These are phyloP conservation scores for Acholoe squamosa DNA, from an alignment of 2,888 invertebrate species.

Conservation along the genomic window DNA sequence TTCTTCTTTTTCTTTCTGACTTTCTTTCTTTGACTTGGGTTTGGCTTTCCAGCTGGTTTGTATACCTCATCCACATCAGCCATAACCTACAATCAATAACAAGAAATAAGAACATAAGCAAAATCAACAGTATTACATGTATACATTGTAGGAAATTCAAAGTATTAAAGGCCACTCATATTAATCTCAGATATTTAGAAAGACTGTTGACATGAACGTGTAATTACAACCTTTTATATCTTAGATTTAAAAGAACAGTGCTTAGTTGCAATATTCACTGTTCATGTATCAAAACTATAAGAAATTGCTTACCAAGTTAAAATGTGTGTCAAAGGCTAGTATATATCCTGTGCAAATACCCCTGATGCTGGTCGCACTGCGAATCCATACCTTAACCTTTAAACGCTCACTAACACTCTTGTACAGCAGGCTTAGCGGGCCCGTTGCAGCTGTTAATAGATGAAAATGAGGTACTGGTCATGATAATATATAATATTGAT, in stretches of 20 bases:
- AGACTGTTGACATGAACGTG: too few relatives aligned
- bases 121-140: neutral
- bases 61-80: constrained; percentile 92
- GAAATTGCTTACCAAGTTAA: constrained; percentile 88
- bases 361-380: constrained; percentile 89
- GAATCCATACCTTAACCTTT: constrained; percentile 88
- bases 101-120: neutral
- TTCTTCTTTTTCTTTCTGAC: neutral
- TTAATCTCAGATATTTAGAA: too few relatives aligned
- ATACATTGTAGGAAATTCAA: neutral
- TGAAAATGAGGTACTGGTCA: neutral
- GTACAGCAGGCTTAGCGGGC: constrained; percentile 78
- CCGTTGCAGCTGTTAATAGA: constrained; percentile 63
- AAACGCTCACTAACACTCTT: constrained; percentile 76
- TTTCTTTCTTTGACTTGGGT: neutral
- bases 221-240: too few relatives aligned
- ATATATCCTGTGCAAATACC: constrained; percentile 91
- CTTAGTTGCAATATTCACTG: neutral
- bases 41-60: constrained; percentile 61
- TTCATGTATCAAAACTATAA: neutral
- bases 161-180: too few relatives aligned
- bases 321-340: constrained; percentile 95
- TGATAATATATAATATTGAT: too few relatives aligned
- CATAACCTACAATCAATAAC: constrained; percentile 85
- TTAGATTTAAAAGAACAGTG: too few relatives aligned